phyloP scores from a whole-genome alignment of 2,888 invertebrate genomes.

The Cactoblastis cactorum region DNA sequence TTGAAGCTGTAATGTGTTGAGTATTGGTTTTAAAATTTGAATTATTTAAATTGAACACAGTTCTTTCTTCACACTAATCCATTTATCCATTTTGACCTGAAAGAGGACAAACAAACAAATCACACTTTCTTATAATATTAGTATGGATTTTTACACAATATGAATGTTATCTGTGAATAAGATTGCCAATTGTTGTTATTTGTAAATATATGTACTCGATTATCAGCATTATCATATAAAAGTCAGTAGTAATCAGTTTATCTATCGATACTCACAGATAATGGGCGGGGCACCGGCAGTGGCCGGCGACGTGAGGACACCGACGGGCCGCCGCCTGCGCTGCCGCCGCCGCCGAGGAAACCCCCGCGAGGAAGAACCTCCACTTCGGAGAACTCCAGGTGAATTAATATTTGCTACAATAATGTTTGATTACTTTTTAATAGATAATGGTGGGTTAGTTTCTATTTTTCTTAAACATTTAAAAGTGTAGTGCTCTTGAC shows the following conservation, averaged over 20 bases:
- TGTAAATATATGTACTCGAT: slow-evolving; percentile 7
- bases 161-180: not conserved
- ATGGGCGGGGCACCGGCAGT: slow-evolving; percentile 55
- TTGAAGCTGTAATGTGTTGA: too few species aligned
- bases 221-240: not conserved
- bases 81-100: too few species aligned
- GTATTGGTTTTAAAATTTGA: too few species aligned
- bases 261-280: slow-evolving; percentile 47
- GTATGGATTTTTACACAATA: not conserved
- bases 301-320: slow-evolving; percentile 55
- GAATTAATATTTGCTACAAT: not conserved
- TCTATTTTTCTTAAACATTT: too few species aligned
- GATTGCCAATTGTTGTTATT: slow-evolving; percentile 12
- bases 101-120: too few species aligned
- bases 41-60: too few species aligned
- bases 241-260: slow-evolving; percentile 17
- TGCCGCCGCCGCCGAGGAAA: slow-evolving; percentile 68
- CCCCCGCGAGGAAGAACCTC: slow-evolving; percentile 51
- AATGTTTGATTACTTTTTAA: too few species aligned
- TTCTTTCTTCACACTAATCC: too few species aligned
- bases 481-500: too few species aligned
- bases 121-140: too few species aligned
- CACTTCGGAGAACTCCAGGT: slow-evolving; percentile 54
- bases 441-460: too few species aligned
- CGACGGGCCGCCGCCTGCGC: slow-evolving; percentile 63